Evolutionary conservation across 1,140 invertebrate genomes (phyloP), one percentile per base, ranked within the genome.

Genomic region (Trichoplusia ni): DNA sequence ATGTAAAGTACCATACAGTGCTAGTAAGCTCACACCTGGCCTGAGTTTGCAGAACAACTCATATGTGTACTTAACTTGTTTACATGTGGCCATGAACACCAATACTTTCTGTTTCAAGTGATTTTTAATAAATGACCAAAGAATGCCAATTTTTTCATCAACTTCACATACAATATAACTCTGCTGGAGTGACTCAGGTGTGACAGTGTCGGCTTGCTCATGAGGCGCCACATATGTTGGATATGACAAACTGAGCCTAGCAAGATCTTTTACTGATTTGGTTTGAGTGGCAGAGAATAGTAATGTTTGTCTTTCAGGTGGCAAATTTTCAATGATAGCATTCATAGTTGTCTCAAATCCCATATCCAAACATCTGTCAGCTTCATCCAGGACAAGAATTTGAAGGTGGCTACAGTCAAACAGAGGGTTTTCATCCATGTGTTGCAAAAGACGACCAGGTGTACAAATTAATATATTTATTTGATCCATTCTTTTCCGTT

Each of bases 271-370:
- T 0, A 99, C 96, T 38, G 96, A 97, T 88, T 97, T 99, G 18
- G 99, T 99, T 92, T 99, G 98, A n/a, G 99, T 99, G 0, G 99
- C 99, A 38, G 98, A 99, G 92, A 99, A 99, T 1, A 99, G 85
- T 2, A 99, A 87, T 0, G 98, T 99, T 90, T 99, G 98, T 73
- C 98, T 92, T 67, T 97, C 91, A 2, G 91, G 73, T 13, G 98
- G 98, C 61, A 99, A 93, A 93, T 99, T 97, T 73, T 95, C 96
- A 64, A 99, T 95, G 59, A 99, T 99, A 7, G 95, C 94, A 92
- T 99, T 99, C 93, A 99, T 97, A 0, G 95, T 94, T 69, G 94
- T 79, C 79, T 95, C 93, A 92, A 99, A 99, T 31, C 98, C 98
- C 93, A 99, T 94, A 84, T 99, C 98, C 37, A 99, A 91, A 80